These are phyloP conservation scores for Leptodactylus fallax DNA, from an alignment of 2,797 vertebrate species.

Conservation along the genomic window DNA sequence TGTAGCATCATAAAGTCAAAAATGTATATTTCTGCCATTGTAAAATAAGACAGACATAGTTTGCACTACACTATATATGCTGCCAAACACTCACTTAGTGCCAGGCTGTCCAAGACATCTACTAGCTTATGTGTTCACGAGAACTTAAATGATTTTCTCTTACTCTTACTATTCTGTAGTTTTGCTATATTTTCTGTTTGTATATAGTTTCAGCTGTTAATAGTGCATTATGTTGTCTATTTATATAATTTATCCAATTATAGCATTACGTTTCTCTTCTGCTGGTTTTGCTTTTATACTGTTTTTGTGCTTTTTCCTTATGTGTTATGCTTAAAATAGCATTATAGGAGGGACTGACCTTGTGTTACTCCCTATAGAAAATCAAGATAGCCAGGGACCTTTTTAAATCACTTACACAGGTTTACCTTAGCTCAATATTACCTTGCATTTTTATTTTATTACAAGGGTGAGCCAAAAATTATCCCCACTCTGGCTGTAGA, in stretches of 20 bases:
- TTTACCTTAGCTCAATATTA: no score
- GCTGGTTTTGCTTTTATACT: not conserved
- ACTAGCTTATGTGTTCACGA: not conserved
- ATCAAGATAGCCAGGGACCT: no score
- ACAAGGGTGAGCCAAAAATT: no score
- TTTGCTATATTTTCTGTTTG: conserved; percentile 22
- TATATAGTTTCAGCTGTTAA: conserved; percentile 54
- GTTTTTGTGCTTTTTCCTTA: not conserved
- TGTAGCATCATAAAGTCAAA: conserved; percentile 24
- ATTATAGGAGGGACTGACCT: not conserved
- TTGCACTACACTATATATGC: not conserved
- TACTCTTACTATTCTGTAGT: no score
- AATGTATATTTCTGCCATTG: not conserved
- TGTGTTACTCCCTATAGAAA: not conserved
- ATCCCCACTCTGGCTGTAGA: no score
- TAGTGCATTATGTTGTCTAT: conserved; percentile 54
- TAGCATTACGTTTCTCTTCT: conserved; percentile 34
- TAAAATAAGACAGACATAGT: not conserved
- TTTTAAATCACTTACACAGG: no score
- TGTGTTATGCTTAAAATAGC: not conserved
- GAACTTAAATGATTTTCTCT: not conserved
- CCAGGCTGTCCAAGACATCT: not conserved
- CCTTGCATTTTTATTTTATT: not conserved
- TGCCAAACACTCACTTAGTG: conserved; percentile 7
- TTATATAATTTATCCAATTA: conserved; percentile 59